A percentile compares a stretch with the other conserved stretches of the same genome.
Evolutionary conservation across 2,888 invertebrate genomes (phyloP).

Genomic region (Andrena trimmerana): DNA sequence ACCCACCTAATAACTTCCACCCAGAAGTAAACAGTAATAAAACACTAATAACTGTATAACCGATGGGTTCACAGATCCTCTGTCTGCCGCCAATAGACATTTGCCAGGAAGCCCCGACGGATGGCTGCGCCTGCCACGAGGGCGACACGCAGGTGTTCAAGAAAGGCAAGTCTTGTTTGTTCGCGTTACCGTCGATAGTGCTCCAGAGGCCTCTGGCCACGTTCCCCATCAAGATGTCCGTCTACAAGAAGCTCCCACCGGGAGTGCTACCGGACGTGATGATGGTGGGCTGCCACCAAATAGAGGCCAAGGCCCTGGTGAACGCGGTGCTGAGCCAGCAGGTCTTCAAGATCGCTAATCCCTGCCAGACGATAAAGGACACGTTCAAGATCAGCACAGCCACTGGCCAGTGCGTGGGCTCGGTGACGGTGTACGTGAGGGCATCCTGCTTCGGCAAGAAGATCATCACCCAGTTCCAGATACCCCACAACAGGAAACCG

Average conservation of each 20-base stretch:
- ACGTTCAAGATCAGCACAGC: slow-evolving; percentile 87
- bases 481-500: slow-evolving; percentile 79
- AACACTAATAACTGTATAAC: background rate
- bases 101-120: slow-evolving; percentile 86
- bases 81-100: slow-evolving; percentile 88
- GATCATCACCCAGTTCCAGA: slow-evolving; percentile 89
- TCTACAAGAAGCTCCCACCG: slow-evolving; percentile 88
- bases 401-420: slow-evolving; percentile 86
- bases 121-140: slow-evolving; percentile 84
- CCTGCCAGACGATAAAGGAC: slow-evolving; percentile 88
- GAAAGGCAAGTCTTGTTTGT: slow-evolving; percentile 90
- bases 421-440: slow-evolving; percentile 88
- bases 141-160: slow-evolving; percentile 86
- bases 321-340: slow-evolving; percentile 86
- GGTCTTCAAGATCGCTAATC: slow-evolving; percentile 82
- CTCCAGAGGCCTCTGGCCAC: slow-evolving; percentile 86
- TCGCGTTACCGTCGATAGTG: slow-evolving; percentile 87
- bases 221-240: slow-evolving; percentile 87
- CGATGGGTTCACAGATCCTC: slow-evolving; percentile 83
- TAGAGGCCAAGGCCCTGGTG: slow-evolving; percentile 88
- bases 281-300: slow-evolving; percentile 87
- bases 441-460: slow-evolving; percentile 89
- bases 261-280: slow-evolving; percentile 89
- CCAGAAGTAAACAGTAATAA: background rate
- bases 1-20: too few species aligned